phyloP scores from a whole-genome alignment of 2,113 vertebrate genomes.

The Carassius gibelio region DNA sequence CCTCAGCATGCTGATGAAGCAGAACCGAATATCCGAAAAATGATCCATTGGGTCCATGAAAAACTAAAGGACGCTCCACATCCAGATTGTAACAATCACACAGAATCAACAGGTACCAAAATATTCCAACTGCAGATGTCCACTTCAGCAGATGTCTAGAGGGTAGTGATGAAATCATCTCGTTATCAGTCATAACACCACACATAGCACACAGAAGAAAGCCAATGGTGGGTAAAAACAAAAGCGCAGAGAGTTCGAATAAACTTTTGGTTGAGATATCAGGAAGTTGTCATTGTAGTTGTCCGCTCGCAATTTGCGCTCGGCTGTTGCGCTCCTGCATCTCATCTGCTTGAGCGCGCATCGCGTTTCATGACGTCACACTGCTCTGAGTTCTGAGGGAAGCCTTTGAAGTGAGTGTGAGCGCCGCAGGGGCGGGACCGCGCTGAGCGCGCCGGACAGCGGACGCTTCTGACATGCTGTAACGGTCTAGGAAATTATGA shows the following conservation, averaged over 20 bases:
- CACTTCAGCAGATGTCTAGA: neutral
- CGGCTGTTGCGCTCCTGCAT: constrained; percentile 55
- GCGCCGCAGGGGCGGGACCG: neutral
- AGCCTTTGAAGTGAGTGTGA: constrained; percentile 23
- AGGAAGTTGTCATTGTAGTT: constrained; percentile 28
- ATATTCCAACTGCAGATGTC: constrained; percentile 30
- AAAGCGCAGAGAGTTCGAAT: neutral
- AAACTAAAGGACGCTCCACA: constrained; percentile 76
- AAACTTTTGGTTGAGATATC: constrained; percentile 9
- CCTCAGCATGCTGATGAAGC: constrained; percentile 76
- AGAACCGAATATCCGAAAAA: constrained; percentile 91
- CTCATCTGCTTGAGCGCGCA: constrained; percentile 33
- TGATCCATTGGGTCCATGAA: constrained; percentile 75
- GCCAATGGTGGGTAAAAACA: neutral
- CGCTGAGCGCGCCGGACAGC: neutral
- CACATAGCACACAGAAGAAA: neutral
- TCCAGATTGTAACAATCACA: constrained; percentile 84
- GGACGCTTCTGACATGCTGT: neutral
- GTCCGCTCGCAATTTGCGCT: neutral
- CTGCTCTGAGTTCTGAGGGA: neutral
- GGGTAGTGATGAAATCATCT: neutral
- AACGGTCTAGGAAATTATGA: neutral
- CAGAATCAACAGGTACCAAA: constrained; percentile 64
- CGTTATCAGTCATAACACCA: neutral
- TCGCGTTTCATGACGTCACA: constrained; percentile 25